Evolutionary conservation across 2,888 invertebrate species (phyloP).

Genomic region (Latrodectus elegans): DNA sequence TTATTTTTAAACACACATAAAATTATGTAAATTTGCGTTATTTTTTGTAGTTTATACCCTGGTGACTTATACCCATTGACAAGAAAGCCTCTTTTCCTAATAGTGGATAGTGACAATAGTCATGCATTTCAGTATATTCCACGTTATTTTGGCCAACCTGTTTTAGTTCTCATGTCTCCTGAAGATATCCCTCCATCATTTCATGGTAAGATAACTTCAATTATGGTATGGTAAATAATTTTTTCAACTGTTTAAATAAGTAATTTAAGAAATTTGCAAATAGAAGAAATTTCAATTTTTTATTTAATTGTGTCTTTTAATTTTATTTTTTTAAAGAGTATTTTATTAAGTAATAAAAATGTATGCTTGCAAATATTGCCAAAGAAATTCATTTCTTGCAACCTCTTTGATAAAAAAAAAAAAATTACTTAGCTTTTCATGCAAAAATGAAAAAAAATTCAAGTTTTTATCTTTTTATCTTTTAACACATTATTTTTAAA

Average conservation of each 20-base stretch:
- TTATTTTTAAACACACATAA: too few relatives aligned
- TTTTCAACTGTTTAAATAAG: not conserved
- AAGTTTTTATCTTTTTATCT: too few relatives aligned
- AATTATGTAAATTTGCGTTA: not conserved
- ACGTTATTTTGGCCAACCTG: slow-evolving; percentile 92
- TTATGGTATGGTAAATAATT: not conserved
- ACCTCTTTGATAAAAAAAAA: too few relatives aligned
- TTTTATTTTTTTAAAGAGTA: too few relatives aligned
- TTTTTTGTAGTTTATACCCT: slow-evolving; percentile 82
- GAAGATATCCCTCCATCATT: slow-evolving; percentile 89
- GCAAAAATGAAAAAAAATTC: too few relatives aligned
- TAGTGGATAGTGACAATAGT: slow-evolving; percentile 93
- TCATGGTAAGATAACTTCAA: slow-evolving; percentile 79
- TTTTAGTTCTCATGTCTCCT: slow-evolving; percentile 94
- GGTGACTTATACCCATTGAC: slow-evolving; percentile 95
- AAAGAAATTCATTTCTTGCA: too few relatives aligned
- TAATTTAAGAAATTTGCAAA: not conserved
- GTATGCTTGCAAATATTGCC: too few relatives aligned
- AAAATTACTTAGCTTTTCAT: too few relatives aligned
- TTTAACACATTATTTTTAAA: too few relatives aligned
- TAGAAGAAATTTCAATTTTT: too few relatives aligned
- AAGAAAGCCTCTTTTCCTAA: slow-evolving; percentile 91
- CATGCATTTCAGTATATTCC: slow-evolving; percentile 83
- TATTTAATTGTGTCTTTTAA: too few relatives aligned
- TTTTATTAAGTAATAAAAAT: too few relatives aligned